Evolutionary conservation across 2,888 invertebrate species (phyloP), one percentile per base, ranked within the genome.

Genomic region (Stenodera caucasica): DNA sequence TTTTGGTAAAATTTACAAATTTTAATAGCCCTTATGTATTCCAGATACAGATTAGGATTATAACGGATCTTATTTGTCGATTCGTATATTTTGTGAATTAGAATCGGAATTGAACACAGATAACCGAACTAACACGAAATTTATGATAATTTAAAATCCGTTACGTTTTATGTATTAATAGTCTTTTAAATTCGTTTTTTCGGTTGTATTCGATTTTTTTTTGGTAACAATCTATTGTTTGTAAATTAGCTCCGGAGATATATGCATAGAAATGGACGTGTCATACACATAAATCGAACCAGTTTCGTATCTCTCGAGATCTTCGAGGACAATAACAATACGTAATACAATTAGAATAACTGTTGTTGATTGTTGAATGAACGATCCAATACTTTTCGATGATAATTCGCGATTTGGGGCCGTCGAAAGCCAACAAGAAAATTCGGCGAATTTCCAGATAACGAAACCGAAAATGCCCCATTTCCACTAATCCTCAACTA

Each of bases 61-160:
- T 40, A 40, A 40, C 40, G 40, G 40, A 40, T 40, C 11, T 8
- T 14, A 18, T 11, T 40, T 40, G 18, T 3, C 5, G 21, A 40
- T 40, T 40, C 18, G 40, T 40, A 40, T 37, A 37, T 37, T 37
- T 26, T 26, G 26, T 26, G 3, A 18, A 40, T 18, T 40, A 11
- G 21, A 40, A 40, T 40, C 40, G 18, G 15, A 9, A 40, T 40
- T 21, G 11, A 32, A 32, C 4, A 40, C 14, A 37, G 37, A 40
- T 40, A 40, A 40, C 40, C 18, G 40, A 18, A 40, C 40, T 4
- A 21, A 12, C 18, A 40, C 18, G 40, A 40, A 40, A 40, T 40
- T 40, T 40, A 40, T 40, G 40, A 40, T 40, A 40, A 40, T 40
- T 40, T 40, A 40, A 40, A 40, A 40, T 11, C 40, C 40, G 40